Evolutionary conservation across 2,797 vertebrate species (phyloP), one percentile per base, ranked within the genome.

Genomic region (Allobates femoralis): DNA sequence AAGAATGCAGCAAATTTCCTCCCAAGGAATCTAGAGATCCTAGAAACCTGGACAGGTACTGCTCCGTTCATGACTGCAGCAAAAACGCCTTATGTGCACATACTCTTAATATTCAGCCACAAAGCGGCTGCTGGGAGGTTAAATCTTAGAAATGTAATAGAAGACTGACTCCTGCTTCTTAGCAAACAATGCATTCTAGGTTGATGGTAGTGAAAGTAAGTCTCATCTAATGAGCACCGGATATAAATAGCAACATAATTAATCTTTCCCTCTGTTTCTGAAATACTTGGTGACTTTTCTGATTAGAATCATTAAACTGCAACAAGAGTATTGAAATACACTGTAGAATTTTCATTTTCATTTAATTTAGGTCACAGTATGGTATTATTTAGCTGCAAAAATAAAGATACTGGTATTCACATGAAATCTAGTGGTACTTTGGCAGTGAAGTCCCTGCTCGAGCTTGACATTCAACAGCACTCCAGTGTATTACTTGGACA

Each of bases 201-300:
- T 79, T 79, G 81, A 71, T 28, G 8, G 14, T 30, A 15, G 79
- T 37, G 41, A 26, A 28, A 51, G 34, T 23, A 23, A 19, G 51
- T 58, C 66, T 69, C 50, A 15, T 79, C 26, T 71, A 82, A 71
- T 82, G 64, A 69, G 34, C 1, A 16, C 28, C 1, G 53, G 67
- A 19, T 83, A 73, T 46, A 74, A 83, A 74, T 83, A 69, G 81
- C 51, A 62, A 51, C 53, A 74, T 74, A 58, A 83, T 74, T 73
- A 73, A 73, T 74, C 67, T 83, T 74, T 60, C 32, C 26, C 60
- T 50, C 37, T 76, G 34, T 84, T 5, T 83, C 41, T 74, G 53
- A 12, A 58, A 60, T 32, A 28, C 50, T 53, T 69, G 15, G 15
- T 82, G 80, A 53, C 46, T 60, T 56, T 60, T 74, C 67, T 74